Base-by-base conservation (phyloP, 2,113 vertebrate genomes). In the Triplophysa tibetana region DNA sequence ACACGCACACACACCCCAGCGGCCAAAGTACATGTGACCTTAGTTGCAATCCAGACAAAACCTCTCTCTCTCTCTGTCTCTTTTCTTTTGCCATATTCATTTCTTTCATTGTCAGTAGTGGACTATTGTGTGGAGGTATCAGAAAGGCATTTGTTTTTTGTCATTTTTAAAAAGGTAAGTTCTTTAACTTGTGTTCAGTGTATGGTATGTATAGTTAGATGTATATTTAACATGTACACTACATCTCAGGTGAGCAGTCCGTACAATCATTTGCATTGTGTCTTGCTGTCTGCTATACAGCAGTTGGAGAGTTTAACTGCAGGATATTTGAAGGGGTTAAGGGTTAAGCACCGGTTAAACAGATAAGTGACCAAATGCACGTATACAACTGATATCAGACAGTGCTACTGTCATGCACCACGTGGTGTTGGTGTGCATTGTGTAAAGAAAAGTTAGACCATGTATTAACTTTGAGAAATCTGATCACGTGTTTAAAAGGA, bases 21-120 rank as follows among this genome's bases (percentile, higher is more conserved):
- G 80, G 64, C 75, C 83, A 84, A 84, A 84, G 83, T 75, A 74
- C 83, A 75, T 82, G 64, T 78, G 63, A 75, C 75, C 79, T 56
- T 29, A 72, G 21, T 69, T 21, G 70, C 66, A 12, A 70, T 62
- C 64, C 38, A 69, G 70, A 73, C n/a, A 81, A 62, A 76, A 43
- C 8, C 10, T 74, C 78, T 52, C 65, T 77, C 78, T 66, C 78
- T 66, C 80, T 45, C 58, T 72, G 10, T 65, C 29, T 75, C 38
- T 66, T n/a, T 1, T 41, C 70, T 77, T 52, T 64, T 81, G 38
- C 76, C 67, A 14, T 14, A 43, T 62, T 75, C 48, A 70, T 52
- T 26, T 16, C 62, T 16, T n/a, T 77, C 11, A 23, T 70, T 77
- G 69, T 0, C 13, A 75, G 38, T 41, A 16, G 79, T 38, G n/a